These are phyloP conservation scores for Latrodectus geometricus DNA, from an alignment of 1,140 invertebrate species.

Conservation along the genomic window DNA sequence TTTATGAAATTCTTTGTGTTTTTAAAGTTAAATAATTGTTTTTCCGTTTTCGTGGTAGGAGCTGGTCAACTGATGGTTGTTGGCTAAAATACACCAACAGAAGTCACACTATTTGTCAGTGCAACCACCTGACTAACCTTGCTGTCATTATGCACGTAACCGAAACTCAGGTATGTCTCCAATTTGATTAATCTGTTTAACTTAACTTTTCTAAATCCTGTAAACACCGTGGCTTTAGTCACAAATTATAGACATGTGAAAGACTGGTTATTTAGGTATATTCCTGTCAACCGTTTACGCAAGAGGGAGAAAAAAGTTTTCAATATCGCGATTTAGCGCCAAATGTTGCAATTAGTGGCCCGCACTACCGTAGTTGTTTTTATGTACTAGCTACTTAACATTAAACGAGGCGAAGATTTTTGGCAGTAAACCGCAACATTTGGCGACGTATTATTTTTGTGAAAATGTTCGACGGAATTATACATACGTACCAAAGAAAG, in stretches of 20 bases:
- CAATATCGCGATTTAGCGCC: too few species aligned
- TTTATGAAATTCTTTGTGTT: background rate
- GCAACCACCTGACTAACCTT: conserved; percentile 96
- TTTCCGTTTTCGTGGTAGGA: conserved; percentile 63
- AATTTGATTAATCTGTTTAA: background rate
- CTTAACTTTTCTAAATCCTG: background rate
- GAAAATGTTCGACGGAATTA: too few species aligned
- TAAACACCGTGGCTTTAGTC: too few species aligned
- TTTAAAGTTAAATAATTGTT: conserved; percentile 12
- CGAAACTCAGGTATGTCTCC: conserved; percentile 62
- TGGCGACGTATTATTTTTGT: too few species aligned
- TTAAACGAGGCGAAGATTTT: too few species aligned
- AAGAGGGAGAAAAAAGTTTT: background rate
- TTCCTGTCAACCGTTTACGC: background rate
- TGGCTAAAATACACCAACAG: conserved; percentile 82
- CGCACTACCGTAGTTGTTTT: too few species aligned
- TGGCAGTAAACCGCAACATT: too few species aligned
- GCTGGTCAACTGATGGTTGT: conserved; percentile 93
- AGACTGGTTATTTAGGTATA: background rate
- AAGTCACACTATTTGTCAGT: conserved; percentile 91
- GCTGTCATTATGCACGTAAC: conserved; percentile 85
- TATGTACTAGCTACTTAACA: too few species aligned
- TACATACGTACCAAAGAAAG: too few species aligned
- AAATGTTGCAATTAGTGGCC: too few species aligned
- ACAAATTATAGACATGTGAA: background rate